These are phyloP conservation scores for Caenorhabditis parvicauda DNA, from an alignment of 2,888 invertebrate species.

Conservation along the genomic window DNA sequence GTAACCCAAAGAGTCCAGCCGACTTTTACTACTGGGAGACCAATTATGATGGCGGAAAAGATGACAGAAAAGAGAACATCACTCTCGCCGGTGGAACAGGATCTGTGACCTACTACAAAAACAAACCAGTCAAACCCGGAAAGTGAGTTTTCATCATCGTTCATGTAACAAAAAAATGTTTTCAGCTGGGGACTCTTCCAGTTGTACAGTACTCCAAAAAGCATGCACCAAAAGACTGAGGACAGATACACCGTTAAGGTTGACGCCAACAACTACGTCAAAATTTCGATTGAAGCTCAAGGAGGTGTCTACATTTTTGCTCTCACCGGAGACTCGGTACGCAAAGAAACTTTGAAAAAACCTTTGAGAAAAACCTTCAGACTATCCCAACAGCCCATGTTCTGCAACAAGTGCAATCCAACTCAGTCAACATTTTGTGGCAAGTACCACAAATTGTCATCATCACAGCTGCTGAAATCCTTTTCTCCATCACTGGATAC, in stretches of 20 bases:
- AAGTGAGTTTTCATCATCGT: slow-evolving; percentile 16
- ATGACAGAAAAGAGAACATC: slow-evolving; percentile 20
- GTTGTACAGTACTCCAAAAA: slow-evolving; percentile 40
- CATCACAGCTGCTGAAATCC: slow-evolving; percentile 65
- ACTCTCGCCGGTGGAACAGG: too few species aligned
- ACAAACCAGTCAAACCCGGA: slow-evolving; percentile 54
- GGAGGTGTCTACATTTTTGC: slow-evolving; percentile 52
- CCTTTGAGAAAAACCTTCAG: background rate
- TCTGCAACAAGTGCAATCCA: slow-evolving; percentile 35
- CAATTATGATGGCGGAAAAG: slow-evolving; percentile 22
- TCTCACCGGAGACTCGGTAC: slow-evolving; percentile 27
- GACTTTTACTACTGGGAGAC: slow-evolving; percentile 56
- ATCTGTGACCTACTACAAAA: slow-evolving; percentile 21
- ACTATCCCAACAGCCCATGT: slow-evolving; percentile 7
- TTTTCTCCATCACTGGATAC: slow-evolving; percentile 66
- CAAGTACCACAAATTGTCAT: slow-evolving; percentile 65
- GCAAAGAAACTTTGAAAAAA: background rate
- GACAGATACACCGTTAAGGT: slow-evolving; percentile 20
- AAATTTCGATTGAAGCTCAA: slow-evolving; percentile 30
- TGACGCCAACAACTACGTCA: slow-evolving; percentile 1
- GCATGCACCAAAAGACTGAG: slow-evolving; percentile 34
- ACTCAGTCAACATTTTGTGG: slow-evolving; percentile 42
- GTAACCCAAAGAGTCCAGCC: slow-evolving; percentile 45
- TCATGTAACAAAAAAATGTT: background rate
- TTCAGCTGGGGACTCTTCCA: slow-evolving; percentile 51